phyloP scores from a whole-genome alignment of 2,888 invertebrate genomes.

The Poecilobothrus nobilitatus region DNA sequence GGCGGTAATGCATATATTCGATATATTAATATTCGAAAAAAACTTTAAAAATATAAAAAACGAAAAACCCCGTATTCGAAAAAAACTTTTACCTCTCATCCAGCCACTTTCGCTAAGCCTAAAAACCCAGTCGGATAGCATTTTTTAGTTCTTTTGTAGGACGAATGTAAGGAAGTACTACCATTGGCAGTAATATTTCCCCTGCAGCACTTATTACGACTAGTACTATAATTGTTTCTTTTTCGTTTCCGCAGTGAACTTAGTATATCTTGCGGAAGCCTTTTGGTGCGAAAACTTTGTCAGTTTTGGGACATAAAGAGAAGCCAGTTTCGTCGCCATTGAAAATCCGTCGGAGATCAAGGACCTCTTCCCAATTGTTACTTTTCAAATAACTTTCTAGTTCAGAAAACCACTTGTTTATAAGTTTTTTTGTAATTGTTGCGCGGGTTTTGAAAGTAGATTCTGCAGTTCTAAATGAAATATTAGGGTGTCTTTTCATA shows the following conservation, averaged over 20 bases:
- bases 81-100: background rate
- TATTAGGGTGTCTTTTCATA: too few relatives aligned
- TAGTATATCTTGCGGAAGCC: background rate
- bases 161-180: conserved; percentile 2
- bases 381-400: too few relatives aligned
- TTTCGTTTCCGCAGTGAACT: background rate
- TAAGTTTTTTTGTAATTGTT: too few relatives aligned
- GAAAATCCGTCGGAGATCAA: conserved; percentile 1
- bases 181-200: background rate
- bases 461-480: too few relatives aligned
- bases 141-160: background rate
- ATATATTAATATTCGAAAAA: conserved; percentile 9
- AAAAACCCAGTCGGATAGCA: conserved; percentile 11
- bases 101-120: background rate
- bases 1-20: conserved; percentile 11
- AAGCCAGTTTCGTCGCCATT: conserved; percentile 10
- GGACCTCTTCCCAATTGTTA: background rate
- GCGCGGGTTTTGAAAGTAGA: too few relatives aligned
- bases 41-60: too few relatives aligned
- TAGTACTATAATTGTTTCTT: conserved; percentile 2
- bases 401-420: too few relatives aligned
- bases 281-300: background rate
- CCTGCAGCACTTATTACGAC: conserved; percentile 4
- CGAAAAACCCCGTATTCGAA: too few relatives aligned
- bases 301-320: background rate